Evolutionary conservation across 1,140 invertebrate species (phyloP).

Genomic region (Bombus waltoni): DNA sequence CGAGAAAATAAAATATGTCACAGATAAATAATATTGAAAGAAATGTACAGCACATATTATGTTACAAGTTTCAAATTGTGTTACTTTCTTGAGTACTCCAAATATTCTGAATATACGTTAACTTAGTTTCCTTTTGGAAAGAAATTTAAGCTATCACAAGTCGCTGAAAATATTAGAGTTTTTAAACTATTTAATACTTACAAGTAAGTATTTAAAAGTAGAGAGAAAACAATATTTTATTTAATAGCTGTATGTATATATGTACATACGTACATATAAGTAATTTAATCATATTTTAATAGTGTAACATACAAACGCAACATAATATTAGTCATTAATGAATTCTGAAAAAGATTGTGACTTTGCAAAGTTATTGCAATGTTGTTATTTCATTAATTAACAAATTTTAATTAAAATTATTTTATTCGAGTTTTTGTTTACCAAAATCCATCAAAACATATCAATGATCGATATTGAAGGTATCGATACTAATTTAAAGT

Average conservation of each 20-base stretch:
- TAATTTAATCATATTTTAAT: background rate
- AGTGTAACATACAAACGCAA: background rate
- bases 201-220: background rate
- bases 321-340: background rate
- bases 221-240: background rate
- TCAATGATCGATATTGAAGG: background rate
- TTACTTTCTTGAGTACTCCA: background rate
- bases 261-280: too few species aligned
- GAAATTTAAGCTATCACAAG: background rate
- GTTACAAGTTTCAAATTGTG: background rate
- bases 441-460: background rate
- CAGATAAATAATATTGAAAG: too few species aligned
- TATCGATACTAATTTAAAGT: background rate
- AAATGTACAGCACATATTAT: background rate
- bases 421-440: background rate
- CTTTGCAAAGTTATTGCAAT: background rate
- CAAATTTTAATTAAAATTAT: background rate
- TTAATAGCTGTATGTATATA: background rate
- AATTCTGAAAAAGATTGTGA: background rate
- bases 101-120: background rate
- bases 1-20: too few species aligned
- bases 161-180: too few species aligned
- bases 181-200: background rate
- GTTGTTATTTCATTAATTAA: background rate
- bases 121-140: background rate